Evolutionary conservation across 2,888 invertebrate species (phyloP).

Genomic region (Phengaris alcon): DNA sequence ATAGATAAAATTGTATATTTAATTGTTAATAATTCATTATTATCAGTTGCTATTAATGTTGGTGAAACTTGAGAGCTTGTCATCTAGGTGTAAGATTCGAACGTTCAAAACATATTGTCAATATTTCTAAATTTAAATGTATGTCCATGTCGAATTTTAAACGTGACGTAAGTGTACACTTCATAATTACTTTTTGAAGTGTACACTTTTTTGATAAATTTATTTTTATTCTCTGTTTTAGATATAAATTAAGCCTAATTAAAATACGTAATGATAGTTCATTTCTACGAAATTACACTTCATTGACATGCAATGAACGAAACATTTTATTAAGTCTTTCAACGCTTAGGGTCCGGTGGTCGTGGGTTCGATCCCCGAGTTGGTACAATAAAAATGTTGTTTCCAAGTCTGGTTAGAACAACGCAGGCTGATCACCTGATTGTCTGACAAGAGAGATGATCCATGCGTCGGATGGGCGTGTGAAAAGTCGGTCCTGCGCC

Average conservation of each 20-base stretch:
- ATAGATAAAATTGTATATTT: conserved; percentile 28
- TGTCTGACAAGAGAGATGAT: too few relatives aligned
- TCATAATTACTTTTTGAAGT: conserved; percentile 24
- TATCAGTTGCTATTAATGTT: conserved; percentile 37
- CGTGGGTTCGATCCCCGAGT: too few relatives aligned
- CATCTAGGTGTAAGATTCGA: conserved; percentile 55
- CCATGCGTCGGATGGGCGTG: too few relatives aligned
- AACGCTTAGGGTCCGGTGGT: too few relatives aligned
- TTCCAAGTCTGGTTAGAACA: too few relatives aligned
- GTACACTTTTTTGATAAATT: conserved; percentile 19
- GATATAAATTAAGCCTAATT: conserved; percentile 22
- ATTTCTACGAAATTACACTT: conserved; percentile 10
- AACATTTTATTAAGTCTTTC: too few relatives aligned
- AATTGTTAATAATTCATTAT: conserved; percentile 34
- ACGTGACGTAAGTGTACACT: conserved; percentile 42
- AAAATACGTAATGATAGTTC: conserved; percentile 26
- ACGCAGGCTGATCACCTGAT: too few relatives aligned
- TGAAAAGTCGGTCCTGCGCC: too few relatives aligned
- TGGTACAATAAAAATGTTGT: too few relatives aligned
- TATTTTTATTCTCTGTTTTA: conserved; percentile 22
- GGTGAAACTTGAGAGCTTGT: conserved; percentile 65
- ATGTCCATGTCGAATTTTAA: conserved; percentile 59
- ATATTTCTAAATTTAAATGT: conserved; percentile 57
- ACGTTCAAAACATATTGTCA: conserved; percentile 74
- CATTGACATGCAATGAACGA: background rate